Percentiles rank a stretch among this genome's conserved stretches.
Evolutionary conservation across 2,888 invertebrate species (phyloP).

Genomic region (Caenorhabditis zanzibari): DNA sequence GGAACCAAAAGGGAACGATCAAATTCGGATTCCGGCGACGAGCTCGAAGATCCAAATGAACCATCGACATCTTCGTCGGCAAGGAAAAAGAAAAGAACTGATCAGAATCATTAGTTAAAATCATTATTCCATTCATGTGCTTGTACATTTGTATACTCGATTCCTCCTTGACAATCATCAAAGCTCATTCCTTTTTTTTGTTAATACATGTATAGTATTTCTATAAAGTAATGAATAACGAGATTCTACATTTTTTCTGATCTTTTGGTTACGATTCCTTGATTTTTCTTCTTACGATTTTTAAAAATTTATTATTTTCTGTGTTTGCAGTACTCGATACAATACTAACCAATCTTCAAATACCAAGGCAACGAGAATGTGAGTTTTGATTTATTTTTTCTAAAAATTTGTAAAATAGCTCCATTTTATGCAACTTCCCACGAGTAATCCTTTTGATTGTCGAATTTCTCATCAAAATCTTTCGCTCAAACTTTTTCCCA

Average conservation of each 20-base stretch:
- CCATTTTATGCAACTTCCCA: neutral
- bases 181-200: neutral
- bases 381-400: no score
- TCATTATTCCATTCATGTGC: neutral
- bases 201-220: no score
- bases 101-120: neutral
- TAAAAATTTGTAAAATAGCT: neutral
- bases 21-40: slow-evolving; percentile 7
- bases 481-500: neutral
- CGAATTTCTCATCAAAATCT: neutral
- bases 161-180: neutral
- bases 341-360: no score
- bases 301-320: no score
- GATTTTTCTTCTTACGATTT: no score
- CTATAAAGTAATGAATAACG: no score
- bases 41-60: slow-evolving; percentile 24
- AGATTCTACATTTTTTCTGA: no score
- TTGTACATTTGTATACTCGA: neutral
- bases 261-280: no score
- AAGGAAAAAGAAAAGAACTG: slow-evolving; percentile 5
- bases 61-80: slow-evolving; percentile 28
- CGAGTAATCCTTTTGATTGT: no score
- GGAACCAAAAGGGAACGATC: slow-evolving; percentile 14
- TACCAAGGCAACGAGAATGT: no score
- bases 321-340: no score